Conservation (phyloP, 2,888 invertebrate species). For the Cephus pulcher region DNA sequence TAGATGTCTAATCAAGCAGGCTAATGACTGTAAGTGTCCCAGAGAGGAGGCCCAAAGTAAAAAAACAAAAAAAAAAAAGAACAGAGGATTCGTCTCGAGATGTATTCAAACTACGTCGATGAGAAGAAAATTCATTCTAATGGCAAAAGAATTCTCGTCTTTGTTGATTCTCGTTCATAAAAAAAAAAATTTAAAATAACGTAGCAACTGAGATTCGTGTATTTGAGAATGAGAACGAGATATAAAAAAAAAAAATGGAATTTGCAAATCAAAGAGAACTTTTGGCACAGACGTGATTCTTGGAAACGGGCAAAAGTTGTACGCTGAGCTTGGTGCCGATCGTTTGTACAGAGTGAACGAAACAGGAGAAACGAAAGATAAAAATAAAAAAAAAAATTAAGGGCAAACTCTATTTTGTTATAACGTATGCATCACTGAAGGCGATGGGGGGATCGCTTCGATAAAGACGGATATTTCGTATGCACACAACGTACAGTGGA, state of each 20-base stretch:
- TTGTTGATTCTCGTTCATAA: not conserved
- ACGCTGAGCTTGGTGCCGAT: not conserved
- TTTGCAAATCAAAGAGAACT: not conserved
- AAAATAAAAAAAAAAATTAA: constrained; percentile 11
- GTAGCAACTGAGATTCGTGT: not conserved
- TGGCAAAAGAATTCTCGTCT: not conserved
- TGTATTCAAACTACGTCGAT: not conserved
- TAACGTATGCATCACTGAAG: not conserved
- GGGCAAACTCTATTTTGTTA: constrained; percentile 20
- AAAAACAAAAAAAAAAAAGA: constrained; percentile 21
- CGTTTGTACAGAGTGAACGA: not conserved
- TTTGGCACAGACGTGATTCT: not conserved
- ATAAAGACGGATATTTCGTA: constrained; percentile 51
- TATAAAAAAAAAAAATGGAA: too few species aligned
- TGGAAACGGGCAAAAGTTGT: not conserved
- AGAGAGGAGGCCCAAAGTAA: constrained; percentile 29
- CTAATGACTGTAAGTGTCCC: constrained; percentile 39
- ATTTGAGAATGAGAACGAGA: constrained; percentile 21
- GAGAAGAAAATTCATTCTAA: not conserved
- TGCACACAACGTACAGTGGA: not conserved
- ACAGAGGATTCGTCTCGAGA: not conserved
- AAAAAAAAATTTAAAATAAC: not conserved
- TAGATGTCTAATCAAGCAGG: constrained; percentile 57
- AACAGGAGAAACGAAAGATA: not conserved
- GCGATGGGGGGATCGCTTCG: constrained; percentile 20